These are phyloP conservation scores for Siphamia tubifer DNA, from an alignment of 2,113 vertebrate species.

Conservation along the genomic window DNA sequence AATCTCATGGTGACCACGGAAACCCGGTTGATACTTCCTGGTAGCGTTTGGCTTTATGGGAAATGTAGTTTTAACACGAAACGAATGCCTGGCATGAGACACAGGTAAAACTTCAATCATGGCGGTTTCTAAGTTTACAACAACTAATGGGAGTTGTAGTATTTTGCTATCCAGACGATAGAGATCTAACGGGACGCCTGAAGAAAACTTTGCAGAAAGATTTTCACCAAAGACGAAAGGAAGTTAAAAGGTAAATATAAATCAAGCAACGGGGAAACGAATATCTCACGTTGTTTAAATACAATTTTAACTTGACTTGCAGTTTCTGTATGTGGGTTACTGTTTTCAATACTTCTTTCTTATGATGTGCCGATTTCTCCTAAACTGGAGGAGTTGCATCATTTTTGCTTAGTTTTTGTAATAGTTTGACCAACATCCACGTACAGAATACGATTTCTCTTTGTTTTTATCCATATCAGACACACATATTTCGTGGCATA, in stretches of 20 bases:
- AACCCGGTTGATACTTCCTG: conserved; percentile 59
- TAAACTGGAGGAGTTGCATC: conserved; percentile 73
- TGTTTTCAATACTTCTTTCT: not conserved
- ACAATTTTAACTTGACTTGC: not conserved
- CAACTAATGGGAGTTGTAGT: conserved; percentile 70
- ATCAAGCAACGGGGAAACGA: not conserved
- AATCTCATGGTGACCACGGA: conserved; percentile 72
- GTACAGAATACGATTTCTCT: not conserved
- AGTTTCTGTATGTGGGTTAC: not conserved
- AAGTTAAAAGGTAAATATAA: conserved; percentile 48
- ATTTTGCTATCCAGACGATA: conserved; percentile 52
- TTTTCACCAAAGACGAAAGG: conserved; percentile 24
- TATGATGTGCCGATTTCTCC: conserved; percentile 59
- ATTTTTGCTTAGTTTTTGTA: conserved; percentile 47
- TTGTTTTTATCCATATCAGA: not conserved
- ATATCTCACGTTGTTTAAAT: not conserved
- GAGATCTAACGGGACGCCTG: conserved; percentile 56
- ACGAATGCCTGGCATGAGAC: rapidly evolving
- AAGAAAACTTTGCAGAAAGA: conserved; percentile 66
- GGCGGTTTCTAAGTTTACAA: not conserved
- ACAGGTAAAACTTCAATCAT: conserved; percentile 55
- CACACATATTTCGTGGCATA: not conserved
- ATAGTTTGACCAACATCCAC: not conserved
- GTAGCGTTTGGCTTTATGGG: conserved; percentile 34
- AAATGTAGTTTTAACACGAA: conserved; percentile 35